Evolutionary conservation across 2,113 vertebrate species (phyloP).

Genomic region (Proteles cristata): DNA sequence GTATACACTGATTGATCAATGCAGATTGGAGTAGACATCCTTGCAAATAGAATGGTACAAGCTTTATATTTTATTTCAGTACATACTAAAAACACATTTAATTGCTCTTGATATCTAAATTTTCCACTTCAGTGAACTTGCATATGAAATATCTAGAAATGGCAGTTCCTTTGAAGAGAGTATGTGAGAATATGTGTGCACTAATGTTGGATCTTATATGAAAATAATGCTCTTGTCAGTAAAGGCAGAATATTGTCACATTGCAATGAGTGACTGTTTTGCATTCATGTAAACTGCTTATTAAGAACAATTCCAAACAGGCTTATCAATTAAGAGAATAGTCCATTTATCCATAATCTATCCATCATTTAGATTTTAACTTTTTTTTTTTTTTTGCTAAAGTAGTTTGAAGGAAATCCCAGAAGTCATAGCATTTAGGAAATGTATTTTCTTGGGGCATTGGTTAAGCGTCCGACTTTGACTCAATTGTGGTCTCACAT

Average conservation of each 20-base stretch:
- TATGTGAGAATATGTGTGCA: not conserved
- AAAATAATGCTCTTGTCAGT: not conserved
- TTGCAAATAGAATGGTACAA: not conserved
- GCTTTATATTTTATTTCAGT: not conserved
- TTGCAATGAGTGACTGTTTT: not conserved
- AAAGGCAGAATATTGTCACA: not conserved
- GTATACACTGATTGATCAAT: not conserved
- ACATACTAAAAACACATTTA: not conserved
- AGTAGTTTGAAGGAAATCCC: not conserved
- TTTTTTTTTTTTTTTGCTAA: not conserved
- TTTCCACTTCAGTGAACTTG: not conserved
- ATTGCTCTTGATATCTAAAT: not conserved
- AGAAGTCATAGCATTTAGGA: not conserved
- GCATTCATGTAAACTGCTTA: not conserved
- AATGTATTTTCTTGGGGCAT: not conserved
- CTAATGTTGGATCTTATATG: not conserved
- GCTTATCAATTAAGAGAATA: not conserved
- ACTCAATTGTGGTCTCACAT: too few species aligned
- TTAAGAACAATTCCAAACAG: not conserved
- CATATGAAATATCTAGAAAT: not conserved
- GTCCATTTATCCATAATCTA: not conserved
- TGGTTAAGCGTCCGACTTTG: too few species aligned
- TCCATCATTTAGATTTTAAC: not conserved
- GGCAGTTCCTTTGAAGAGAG: not conserved
- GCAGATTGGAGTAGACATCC: not conserved